Evolutionary conservation across 30 jellyfish, hydroid and myxozoan genomes (phyloP).

Genomic region (Chrysaora quinquecirrha): DNA sequence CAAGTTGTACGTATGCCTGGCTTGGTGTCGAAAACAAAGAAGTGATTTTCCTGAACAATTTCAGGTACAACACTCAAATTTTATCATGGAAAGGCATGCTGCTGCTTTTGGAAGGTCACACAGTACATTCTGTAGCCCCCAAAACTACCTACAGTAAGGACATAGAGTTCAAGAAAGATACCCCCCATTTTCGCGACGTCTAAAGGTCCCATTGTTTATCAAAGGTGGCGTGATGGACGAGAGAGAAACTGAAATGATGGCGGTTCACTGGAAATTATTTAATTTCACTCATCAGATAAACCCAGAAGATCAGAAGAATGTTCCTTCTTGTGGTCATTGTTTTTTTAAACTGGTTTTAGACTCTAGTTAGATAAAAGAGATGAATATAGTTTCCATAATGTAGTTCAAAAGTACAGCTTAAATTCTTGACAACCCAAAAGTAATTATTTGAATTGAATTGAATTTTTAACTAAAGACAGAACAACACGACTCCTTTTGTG

Average conservation of each 20-base stretch:
- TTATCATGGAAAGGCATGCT: constrained; percentile 34
- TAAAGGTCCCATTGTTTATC: not conserved
- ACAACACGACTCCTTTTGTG: too few relatives aligned
- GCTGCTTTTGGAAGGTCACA: constrained; percentile 25
- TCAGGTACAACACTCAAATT: not conserved
- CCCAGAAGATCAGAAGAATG: constrained; percentile 6
- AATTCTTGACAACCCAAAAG: too few relatives aligned
- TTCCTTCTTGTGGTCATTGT: not conserved
- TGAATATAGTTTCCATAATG: too few relatives aligned
- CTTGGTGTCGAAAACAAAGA: constrained; percentile 19
- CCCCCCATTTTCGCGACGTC: constrained; percentile 2
- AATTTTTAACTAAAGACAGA: too few relatives aligned
- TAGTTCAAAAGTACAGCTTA: too few relatives aligned
- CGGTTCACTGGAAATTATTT: not conserved
- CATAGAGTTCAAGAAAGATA: constrained; percentile 1
- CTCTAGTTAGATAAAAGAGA: too few relatives aligned
- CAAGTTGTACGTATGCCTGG: constrained; percentile 18
- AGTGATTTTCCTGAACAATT: constrained; percentile 19
- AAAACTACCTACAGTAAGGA: not conserved
- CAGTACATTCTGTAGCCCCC: constrained; percentile 16
- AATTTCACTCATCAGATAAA: not conserved
- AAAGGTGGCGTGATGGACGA: not conserved
- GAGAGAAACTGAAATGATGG: not conserved
- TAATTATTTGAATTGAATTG: too few relatives aligned
- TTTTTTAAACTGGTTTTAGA: too few relatives aligned